Evolutionary conservation across 2,797 vertebrate genomes (phyloP).

Genomic region (Apogon talboti): DNA sequence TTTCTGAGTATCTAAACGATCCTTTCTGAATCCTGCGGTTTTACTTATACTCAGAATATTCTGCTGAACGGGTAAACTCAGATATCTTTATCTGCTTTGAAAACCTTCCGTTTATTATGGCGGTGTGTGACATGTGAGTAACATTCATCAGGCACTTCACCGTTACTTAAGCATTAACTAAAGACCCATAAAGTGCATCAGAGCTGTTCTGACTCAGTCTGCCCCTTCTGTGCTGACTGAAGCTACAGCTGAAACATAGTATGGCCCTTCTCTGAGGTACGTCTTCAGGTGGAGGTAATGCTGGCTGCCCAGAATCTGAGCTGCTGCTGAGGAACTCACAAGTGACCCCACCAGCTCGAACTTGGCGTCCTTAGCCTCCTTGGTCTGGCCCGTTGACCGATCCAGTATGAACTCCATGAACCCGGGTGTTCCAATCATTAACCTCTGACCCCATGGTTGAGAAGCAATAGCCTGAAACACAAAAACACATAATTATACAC

Average conservation of each 20-base stretch:
- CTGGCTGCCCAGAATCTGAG: slow-evolving; percentile 90
- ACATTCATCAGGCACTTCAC: slow-evolving; percentile 25
- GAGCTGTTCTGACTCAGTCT: slow-evolving; percentile 78
- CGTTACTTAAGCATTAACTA: slow-evolving; percentile 34
- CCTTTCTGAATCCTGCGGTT: background rate
- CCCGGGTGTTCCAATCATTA: slow-evolving; percentile 92
- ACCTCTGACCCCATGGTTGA: slow-evolving; percentile 93
- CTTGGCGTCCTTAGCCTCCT: slow-evolving; percentile 94
- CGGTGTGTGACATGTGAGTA: slow-evolving; percentile 9
- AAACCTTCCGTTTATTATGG: background rate
- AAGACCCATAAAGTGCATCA: slow-evolving; percentile 7
- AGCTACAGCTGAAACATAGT: slow-evolving; percentile 90
- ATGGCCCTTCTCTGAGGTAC: slow-evolving; percentile 92
- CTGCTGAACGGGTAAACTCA: no score
- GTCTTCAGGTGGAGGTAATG: slow-evolving; percentile 90
- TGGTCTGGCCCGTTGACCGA: slow-evolving; percentile 90
- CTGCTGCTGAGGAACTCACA: slow-evolving; percentile 86
- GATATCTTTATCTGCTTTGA: no score
- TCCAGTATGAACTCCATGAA: slow-evolving; percentile 96
- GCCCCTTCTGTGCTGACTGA: slow-evolving; percentile 91
- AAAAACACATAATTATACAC: background rate
- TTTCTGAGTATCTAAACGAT: background rate
- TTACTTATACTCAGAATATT: background rate
- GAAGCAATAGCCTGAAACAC: slow-evolving; percentile 88
- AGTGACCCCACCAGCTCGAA: slow-evolving; percentile 93